A percentile compares a stretch with the other conserved stretches of the same genome.
Evolutionary conservation across 2,888 invertebrate genomes (phyloP).

Genomic region (Nematopogon swammerdamellus): DNA sequence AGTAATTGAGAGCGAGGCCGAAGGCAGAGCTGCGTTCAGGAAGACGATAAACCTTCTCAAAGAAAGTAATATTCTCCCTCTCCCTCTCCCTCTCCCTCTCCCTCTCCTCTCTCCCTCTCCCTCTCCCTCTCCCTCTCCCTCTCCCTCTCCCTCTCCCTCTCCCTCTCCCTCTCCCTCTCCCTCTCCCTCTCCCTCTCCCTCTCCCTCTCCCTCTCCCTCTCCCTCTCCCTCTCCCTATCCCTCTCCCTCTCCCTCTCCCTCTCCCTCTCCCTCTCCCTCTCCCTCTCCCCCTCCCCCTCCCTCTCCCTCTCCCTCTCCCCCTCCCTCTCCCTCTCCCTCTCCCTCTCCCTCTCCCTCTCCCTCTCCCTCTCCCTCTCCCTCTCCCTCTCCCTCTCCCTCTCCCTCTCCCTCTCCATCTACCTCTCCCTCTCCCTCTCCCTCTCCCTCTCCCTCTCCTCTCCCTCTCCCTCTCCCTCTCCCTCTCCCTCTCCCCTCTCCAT

Average conservation of each 20-base stretch:
- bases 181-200: background rate
- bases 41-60: too few relatives aligned
- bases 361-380: background rate
- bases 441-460: background rate
- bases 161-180: background rate
- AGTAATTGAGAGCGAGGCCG: too few relatives aligned
- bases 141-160: conserved; percentile 4
- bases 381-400: background rate
- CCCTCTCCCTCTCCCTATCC: background rate
- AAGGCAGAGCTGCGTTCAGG: too few relatives aligned
- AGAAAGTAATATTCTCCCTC: too few relatives aligned
- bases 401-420: too few relatives aligned
- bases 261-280: background rate
- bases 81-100: conserved; percentile 8
- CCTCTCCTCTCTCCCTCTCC: conserved; percentile 6
- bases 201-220: background rate
- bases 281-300: background rate
- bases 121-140: conserved; percentile 1
- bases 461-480: background rate
- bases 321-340: background rate
- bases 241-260: background rate
- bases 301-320: background rate
- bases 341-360: background rate
- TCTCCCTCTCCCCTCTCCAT: background rate
- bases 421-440: background rate